Conservation (phyloP, 1,140 invertebrate species). For the Diorhabda sublineata region DNA sequence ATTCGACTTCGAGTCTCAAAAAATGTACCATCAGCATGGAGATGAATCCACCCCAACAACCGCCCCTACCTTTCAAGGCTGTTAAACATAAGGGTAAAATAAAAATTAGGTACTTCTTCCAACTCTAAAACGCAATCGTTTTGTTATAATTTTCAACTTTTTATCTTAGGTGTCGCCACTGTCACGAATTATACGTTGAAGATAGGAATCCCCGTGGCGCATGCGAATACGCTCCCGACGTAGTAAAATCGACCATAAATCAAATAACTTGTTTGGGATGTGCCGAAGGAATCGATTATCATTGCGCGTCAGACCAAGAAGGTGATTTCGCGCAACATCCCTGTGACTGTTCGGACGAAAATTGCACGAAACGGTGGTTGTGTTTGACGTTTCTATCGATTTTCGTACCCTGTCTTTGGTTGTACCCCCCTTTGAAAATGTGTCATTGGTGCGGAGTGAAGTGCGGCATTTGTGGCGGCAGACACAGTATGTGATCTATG, state of each 20-base stretch:
- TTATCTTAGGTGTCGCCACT: conserved; percentile 37
- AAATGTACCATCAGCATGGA: conserved; percentile 49
- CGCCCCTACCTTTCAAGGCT: conserved; percentile 24
- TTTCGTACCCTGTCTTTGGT: conserved; percentile 89
- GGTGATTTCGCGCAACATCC: conserved; percentile 76
- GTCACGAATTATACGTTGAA: conserved; percentile 65
- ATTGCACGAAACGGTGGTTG: conserved; percentile 69
- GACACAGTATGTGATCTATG: conserved; percentile 53
- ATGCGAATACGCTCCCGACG: conserved; percentile 87
- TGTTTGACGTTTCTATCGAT: conserved; percentile 80
- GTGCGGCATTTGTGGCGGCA: conserved; percentile 77
- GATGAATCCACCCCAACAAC: conserved; percentile 36
- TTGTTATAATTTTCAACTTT: background rate
- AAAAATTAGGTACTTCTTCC: conserved; percentile 34
- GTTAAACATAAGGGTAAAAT: conserved; percentile 29
- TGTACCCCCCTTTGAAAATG: conserved; percentile 80
- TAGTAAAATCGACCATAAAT: conserved; percentile 74
- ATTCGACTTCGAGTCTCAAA: conserved; percentile 58
- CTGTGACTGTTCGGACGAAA: conserved; percentile 66
- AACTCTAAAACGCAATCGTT: background rate
- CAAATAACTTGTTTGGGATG: conserved; percentile 78
- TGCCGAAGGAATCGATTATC: conserved; percentile 81
- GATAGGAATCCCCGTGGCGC: conserved; percentile 77
- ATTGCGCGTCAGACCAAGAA: conserved; percentile 85
- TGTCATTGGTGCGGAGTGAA: conserved; percentile 77